Conservation (phyloP, 2,113 vertebrate genomes). For the Cheilinus undulatus region DNA sequence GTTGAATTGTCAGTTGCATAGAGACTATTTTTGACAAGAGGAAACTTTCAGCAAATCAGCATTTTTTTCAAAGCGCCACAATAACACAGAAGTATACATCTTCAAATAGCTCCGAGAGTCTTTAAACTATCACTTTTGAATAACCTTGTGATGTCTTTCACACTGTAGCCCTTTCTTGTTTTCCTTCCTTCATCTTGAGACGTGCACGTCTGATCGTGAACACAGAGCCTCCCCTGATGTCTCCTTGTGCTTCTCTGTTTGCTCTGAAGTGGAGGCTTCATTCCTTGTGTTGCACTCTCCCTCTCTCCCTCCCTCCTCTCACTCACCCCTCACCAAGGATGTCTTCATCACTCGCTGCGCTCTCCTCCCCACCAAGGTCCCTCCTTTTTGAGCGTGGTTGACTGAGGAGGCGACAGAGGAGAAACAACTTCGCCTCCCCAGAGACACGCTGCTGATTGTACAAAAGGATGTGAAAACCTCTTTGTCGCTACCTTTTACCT, state of each 20-base stretch:
- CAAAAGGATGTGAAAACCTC: slow-evolving; percentile 61
- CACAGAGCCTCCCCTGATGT: slow-evolving; percentile 49
- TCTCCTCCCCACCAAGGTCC: slow-evolving; percentile 71
- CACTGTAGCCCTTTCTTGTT: slow-evolving; percentile 58
- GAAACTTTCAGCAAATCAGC: slow-evolving; percentile 63
- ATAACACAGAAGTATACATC: slow-evolving; percentile 47
- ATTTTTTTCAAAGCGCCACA: slow-evolving; percentile 41
- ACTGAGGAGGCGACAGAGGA: slow-evolving; percentile 68
- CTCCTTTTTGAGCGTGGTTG: slow-evolving; percentile 68
- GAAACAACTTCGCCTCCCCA: slow-evolving; percentile 66
- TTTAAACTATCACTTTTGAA: slow-evolving; percentile 69
- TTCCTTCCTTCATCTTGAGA: slow-evolving; percentile 63
- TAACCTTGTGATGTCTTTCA: slow-evolving; percentile 80
- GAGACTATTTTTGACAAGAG: slow-evolving; percentile 37
- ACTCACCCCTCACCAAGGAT: slow-evolving; percentile 59
- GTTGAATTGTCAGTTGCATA: slow-evolving; percentile 28
- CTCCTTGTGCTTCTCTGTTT: slow-evolving; percentile 53
- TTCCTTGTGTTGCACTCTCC: slow-evolving; percentile 38
- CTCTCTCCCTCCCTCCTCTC: slow-evolving; percentile 38
- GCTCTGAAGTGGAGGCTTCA: slow-evolving; percentile 59
- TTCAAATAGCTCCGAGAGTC: slow-evolving; percentile 66
- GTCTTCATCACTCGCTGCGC: slow-evolving; percentile 73
- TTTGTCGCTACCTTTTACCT: slow-evolving; percentile 67
- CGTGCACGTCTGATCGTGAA: slow-evolving; percentile 62
- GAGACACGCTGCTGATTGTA: slow-evolving; percentile 71